Base-by-base conservation (phyloP, 1,140 invertebrate genomes). In the Drosophila paulistorum region DNA sequence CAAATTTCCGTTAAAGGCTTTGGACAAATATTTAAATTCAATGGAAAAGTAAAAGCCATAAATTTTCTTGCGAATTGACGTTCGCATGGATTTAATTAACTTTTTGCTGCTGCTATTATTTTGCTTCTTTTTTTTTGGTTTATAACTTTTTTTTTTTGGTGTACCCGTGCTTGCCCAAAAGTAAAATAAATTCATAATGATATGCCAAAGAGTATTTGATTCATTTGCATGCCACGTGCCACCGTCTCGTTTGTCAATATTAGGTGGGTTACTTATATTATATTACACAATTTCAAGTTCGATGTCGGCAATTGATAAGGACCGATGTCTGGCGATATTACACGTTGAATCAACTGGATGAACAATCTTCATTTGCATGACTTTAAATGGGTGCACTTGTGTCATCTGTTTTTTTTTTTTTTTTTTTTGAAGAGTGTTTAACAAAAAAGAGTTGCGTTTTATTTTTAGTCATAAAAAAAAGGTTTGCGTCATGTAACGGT, bases 81-180 rank as follows among this genome's bases (percentile, higher is more conserved):
- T 59, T 77, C 82, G 81, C 74, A 87, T 86, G 75, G 79, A 63
- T 87, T 79, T 82, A 85, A 85, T 85, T 87, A 85, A 69, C 30
- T 30, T 51, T 71, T 54, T 63, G 63, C 48, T 42, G 20, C 45
- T 11, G 33, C 30, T 51, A 54, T 61, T 58, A 26, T 23, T 20
- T n/a, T 48, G 65, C 60, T 58, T 66, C 59, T 58, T 39, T 41
- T 62, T 45, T 45, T 45, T 45, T 48, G 45, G 45, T 48, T 59
- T 48, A 30, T 30, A 30, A 30, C 30, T 11, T 51, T 23, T 51
- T 7, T 17, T 51, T 23, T 51, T 11, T 10, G 45, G 35, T 51
- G 17, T 51, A 23, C 17, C 65, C 51, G 63, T 74, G 74, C 14
- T 20, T 48, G 45, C 45, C 45, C 45, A 48, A 48, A 81, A 30